Base-by-base conservation (phyloP, 1,140 invertebrate genomes). In the Lutraria rhynchaena region DNA sequence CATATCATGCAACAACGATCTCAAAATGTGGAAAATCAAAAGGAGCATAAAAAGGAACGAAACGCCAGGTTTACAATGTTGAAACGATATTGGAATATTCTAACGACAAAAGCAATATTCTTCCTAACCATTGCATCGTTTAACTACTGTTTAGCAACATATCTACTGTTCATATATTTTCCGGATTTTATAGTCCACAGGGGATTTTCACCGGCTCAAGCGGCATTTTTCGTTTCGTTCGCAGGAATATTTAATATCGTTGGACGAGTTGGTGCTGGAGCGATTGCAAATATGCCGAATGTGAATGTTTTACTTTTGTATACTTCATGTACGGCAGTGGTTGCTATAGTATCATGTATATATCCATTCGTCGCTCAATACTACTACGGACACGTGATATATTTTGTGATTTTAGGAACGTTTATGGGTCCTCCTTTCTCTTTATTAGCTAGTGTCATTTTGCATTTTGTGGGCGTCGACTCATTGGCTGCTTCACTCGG, bases 111-210 rank as follows among this genome's bases (percentile, higher is more conserved):
- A 67, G 5, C 46, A 7, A 44, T 82, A 24, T 1, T 57, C 15
- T 69, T 58, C 29, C 31, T 82, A 5, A 67, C 60, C 31, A 4
- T 73, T 9, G 44, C n/a, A 3, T 53, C 51, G 37, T 63, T 71
- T 27, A 49, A n/a, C 24, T 73, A 63, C 31, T 51, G 78, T n/a
- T 15, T 81, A 9, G 78, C 35, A 33, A 53, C 49, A 15, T 73
- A 73, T 51, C 46, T 81, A 7, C 35, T 73, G 19, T 71, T 46
- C 63, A 17, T 81, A 15, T 69, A 81, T 65, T 33, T 81, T 24
- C 78, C 67, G 3, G 37, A 41, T 11, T 81, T 49, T 53, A 53
- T 63, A 17, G 24, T 81, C 11, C 7, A 29, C 19, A 46, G 46
- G 37, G 78, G 78, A 29, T 71, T 73, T 35, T 60, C 69, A 1